Conservation (phyloP, 2,113 vertebrate species). For the Paralichthys olivaceus region DNA sequence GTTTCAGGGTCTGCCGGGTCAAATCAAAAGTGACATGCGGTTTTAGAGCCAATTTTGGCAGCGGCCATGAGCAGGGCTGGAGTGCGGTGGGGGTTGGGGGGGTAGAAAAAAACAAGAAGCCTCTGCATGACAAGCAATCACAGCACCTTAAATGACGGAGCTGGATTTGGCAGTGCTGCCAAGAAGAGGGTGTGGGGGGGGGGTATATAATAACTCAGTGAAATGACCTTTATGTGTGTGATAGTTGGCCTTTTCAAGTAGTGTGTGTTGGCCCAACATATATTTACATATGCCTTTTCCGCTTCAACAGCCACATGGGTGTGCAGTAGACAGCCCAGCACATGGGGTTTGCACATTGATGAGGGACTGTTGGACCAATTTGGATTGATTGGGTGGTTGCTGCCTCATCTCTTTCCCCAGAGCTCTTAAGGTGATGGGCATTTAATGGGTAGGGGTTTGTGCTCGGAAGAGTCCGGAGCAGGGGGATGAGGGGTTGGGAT, state of each 20-base stretch:
- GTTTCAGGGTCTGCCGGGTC: slow-evolving; percentile 73
- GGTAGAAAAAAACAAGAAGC: slow-evolving; percentile 7
- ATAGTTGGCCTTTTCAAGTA: slow-evolving; percentile 66
- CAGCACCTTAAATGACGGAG: slow-evolving; percentile 55
- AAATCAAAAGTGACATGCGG: slow-evolving; percentile 76
- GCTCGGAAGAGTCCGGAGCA: not conserved
- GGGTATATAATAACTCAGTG: slow-evolving; percentile 53
- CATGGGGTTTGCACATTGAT: slow-evolving; percentile 47
- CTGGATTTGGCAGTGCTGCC: slow-evolving; percentile 39
- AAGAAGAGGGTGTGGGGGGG: slow-evolving; percentile 8
- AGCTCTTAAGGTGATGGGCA: slow-evolving; percentile 53
- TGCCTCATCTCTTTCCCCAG: slow-evolving; percentile 17
- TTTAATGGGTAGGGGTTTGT: slow-evolving; percentile 44
- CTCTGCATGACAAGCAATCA: slow-evolving; percentile 68
- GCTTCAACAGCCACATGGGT: slow-evolving; percentile 3
- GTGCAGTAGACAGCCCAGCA: slow-evolving; percentile 14
- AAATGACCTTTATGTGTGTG: slow-evolving; percentile 63
- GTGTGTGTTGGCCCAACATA: slow-evolving; percentile 29
- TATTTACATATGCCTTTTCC: slow-evolving; percentile 48
- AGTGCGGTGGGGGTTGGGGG: not conserved
- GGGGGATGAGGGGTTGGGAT: not conserved
- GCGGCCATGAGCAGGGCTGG: slow-evolving; percentile 9
- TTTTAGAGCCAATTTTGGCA: slow-evolving; percentile 68
- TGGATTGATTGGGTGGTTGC: slow-evolving; percentile 29
- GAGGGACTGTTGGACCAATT: slow-evolving; percentile 50